Percentiles rank a stretch among this genome's conserved stretches.
Conservation (phyloP, 1,140 invertebrate species). For the Drosophila elegans region DNA sequence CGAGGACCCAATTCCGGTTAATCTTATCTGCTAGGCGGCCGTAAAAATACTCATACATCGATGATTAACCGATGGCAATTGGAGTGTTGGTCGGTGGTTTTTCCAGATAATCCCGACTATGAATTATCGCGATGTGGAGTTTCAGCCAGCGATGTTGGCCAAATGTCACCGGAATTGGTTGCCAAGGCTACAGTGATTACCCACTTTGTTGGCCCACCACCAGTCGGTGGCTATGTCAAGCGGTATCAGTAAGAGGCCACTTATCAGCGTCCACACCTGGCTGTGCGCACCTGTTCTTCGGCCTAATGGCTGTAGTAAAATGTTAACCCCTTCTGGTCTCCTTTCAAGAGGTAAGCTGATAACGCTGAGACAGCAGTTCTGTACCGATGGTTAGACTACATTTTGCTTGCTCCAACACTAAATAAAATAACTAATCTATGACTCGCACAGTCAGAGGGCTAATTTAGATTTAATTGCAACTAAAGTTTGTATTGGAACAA, state of each 20-base stretch:
- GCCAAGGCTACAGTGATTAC: constrained; percentile 47
- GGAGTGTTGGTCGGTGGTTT: constrained; percentile 15
- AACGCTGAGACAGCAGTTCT: constrained; percentile 19
- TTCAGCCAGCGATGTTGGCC: neutral
- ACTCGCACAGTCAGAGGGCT: constrained; percentile 5
- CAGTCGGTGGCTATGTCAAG: constrained; percentile 33
- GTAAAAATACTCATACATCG: constrained; percentile 41
- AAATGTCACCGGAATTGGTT: constrained; percentile 40
- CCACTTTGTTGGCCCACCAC: constrained; percentile 5
- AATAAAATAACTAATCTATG: constrained; percentile 21
- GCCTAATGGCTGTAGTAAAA: constrained; percentile 61
- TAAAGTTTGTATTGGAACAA: neutral
- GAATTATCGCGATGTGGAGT: constrained; percentile 5
- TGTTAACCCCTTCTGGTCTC: constrained; percentile 47
- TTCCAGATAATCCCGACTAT: constrained; percentile 36
- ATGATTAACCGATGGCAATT: constrained; percentile 46
- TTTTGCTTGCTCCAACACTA: neutral
- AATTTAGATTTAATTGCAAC: constrained; percentile 3
- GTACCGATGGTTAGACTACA: neutral
- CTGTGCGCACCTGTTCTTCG: constrained; percentile 61
- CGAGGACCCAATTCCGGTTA: constrained; percentile 56
- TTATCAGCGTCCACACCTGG: constrained; percentile 71
- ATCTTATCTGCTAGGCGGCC: constrained; percentile 58
- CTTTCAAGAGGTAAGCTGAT: constrained; percentile 19
- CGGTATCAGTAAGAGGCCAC: constrained; percentile 23